These are phyloP conservation scores for Euphysa ruthae DNA, from an alignment of 30 jellyfish, hydroid and myxozoan species.

Conservation along the genomic window DNA sequence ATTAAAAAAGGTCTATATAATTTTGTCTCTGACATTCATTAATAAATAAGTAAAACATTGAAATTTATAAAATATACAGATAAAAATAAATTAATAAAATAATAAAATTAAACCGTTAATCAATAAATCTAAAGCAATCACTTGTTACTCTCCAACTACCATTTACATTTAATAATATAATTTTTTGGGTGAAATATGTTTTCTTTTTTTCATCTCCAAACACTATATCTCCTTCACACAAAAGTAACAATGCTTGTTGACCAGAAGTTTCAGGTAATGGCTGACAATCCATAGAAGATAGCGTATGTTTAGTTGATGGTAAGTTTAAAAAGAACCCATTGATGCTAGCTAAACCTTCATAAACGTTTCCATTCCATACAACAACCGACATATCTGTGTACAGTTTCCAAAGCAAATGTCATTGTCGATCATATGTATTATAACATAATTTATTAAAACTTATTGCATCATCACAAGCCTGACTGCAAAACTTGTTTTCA, in stretches of 20 bases:
- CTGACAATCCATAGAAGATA: slow-evolving; percentile 78
- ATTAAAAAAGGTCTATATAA: too few species aligned
- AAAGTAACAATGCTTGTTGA: slow-evolving; percentile 45
- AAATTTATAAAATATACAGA: too few species aligned
- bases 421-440: slow-evolving; percentile 53
- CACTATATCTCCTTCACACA: slow-evolving; percentile 65
- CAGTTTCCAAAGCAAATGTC: slow-evolving; percentile 56
- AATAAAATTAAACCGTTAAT: too few species aligned
- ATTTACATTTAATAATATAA: slow-evolving; percentile 49
- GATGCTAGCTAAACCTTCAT: slow-evolving; percentile 37
- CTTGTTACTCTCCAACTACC: slow-evolving; percentile 66
- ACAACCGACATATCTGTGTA: slow-evolving; percentile 58
- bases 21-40: too few species aligned
- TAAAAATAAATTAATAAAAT: too few species aligned
- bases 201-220: slow-evolving; percentile 34
- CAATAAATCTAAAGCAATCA: slow-evolving; percentile 67
- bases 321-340: slow-evolving; percentile 50
- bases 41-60: too few species aligned
- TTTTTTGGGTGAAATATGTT: slow-evolving; percentile 49
- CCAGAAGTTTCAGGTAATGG: slow-evolving; percentile 62
- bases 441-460: slow-evolving; percentile 55
- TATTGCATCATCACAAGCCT: slow-evolving; percentile 71
- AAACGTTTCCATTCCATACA: slow-evolving; percentile 90
- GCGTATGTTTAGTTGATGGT: slow-evolving; percentile 57
- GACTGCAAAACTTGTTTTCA: too few species aligned